Evolutionary conservation across 2,113 vertebrate genomes (phyloP).

Genomic region (Muntiacus reevesi): DNA sequence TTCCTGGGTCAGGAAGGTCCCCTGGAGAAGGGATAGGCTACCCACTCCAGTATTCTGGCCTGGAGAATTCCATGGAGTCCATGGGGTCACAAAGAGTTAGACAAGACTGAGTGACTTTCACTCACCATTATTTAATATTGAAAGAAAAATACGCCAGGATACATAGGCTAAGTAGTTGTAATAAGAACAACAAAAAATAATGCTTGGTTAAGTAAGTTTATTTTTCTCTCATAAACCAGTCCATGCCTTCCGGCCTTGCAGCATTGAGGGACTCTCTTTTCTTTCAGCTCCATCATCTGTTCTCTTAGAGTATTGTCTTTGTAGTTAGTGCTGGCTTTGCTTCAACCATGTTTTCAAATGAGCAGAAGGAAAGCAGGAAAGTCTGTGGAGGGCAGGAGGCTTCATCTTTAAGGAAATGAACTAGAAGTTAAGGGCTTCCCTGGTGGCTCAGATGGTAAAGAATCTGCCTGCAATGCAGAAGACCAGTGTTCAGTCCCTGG

Average conservation of each 20-base stretch:
- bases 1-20: neutral
- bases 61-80: neutral
- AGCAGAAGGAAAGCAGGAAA: neutral
- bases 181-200: neutral
- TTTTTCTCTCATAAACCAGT: neutral
- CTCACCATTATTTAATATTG: neutral
- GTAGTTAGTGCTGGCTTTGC: neutral
- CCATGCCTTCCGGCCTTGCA: neutral
- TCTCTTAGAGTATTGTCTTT: neutral
- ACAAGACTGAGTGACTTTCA: neutral
- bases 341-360: neutral
- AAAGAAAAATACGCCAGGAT: neutral
- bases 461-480: neutral
- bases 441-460: neutral
- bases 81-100: neutral
- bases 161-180: neutral
- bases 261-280: neutral
- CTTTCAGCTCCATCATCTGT: neutral
- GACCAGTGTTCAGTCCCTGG: neutral
- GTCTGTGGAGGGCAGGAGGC: neutral
- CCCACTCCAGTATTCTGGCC: neutral
- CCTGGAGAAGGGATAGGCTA: neutral
- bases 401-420: neutral
- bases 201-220: neutral
- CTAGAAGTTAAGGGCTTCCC: neutral